phyloP scores from a whole-genome alignment of 2,888 invertebrate genomes.

The Synergus japonicus region DNA sequence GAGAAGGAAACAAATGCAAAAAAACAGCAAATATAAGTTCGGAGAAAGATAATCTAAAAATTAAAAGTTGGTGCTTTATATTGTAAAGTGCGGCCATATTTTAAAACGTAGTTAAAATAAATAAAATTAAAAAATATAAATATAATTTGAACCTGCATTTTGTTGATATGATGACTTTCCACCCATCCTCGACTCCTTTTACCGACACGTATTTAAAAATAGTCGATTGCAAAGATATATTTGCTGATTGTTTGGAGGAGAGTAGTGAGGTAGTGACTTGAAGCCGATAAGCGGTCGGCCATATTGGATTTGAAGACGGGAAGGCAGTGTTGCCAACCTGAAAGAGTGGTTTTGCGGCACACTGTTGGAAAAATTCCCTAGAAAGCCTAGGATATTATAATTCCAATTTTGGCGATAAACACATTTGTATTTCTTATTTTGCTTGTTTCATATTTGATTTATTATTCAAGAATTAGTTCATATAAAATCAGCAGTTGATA shows the following conservation, averaged over 20 bases:
- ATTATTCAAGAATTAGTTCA: not conserved
- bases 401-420: conserved; percentile 21
- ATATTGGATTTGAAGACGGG: too few relatives aligned
- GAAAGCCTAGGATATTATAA: not conserved
- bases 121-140: not conserved
- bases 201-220: conserved; percentile 89
- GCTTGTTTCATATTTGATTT: not conserved
- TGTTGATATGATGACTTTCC: conserved; percentile 90
- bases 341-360: not conserved
- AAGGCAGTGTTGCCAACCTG: too few relatives aligned
- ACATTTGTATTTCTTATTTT: not conserved
- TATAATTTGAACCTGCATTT: conserved; percentile 91
- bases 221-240: conserved; percentile 79
- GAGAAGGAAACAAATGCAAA: conserved; percentile 21
- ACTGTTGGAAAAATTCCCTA: too few relatives aligned
- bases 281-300: too few relatives aligned
- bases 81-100: not conserved
- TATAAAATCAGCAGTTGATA: too few relatives aligned
- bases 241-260: conserved; percentile 78
- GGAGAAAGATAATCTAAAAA: conserved; percentile 38
- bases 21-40: conserved; percentile 36
- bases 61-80: not conserved
- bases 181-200: conserved; percentile 92
- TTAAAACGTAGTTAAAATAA: conserved; percentile 7
- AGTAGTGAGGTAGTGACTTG: too few relatives aligned